Conservation (phyloP, 2,113 vertebrate species). For the Planiliza haematocheilus region DNA sequence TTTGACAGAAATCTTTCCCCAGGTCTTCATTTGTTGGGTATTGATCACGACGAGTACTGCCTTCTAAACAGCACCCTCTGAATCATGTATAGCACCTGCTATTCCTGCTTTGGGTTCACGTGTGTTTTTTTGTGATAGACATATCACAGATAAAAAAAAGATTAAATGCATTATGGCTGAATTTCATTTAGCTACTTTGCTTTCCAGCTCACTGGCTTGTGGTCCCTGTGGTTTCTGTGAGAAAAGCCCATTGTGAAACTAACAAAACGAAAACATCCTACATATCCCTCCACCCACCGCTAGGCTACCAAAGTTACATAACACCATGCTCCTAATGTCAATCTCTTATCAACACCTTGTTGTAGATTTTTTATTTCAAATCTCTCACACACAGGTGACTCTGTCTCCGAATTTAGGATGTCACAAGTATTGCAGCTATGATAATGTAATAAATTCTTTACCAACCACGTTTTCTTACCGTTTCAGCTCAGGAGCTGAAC, state of each 20-base stretch:
- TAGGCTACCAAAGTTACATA: not conserved
- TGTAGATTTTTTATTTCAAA: too few species aligned
- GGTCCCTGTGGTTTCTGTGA: too few species aligned
- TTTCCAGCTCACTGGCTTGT: too few species aligned
- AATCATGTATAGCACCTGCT: too few species aligned
- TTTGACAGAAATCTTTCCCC: conserved; percentile 13
- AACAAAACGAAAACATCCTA: too few species aligned
- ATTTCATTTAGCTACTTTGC: too few species aligned
- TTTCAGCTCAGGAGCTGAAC: conserved; percentile 84
- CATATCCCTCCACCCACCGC: not conserved
- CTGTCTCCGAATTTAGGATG: not conserved
- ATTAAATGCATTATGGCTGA: too few species aligned
- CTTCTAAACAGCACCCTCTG: conserved; percentile 23
- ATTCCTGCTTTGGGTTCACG: too few species aligned
- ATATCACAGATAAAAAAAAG: too few species aligned
- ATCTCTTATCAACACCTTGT: too few species aligned
- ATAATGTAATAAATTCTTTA: conserved; percentile 3
- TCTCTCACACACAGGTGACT: not conserved
- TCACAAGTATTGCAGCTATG: not conserved
- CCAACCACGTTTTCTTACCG: conserved; percentile 43
- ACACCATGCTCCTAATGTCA: not conserved
- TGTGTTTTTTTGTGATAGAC: too few species aligned
- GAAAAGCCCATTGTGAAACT: too few species aligned
- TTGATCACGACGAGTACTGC: conserved; percentile 26
- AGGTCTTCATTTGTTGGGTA: conserved; percentile 3